Evolutionary conservation across 2,888 invertebrate species (phyloP), one percentile per base, ranked within the genome.

Genomic region (Meghimatium bilineatum): DNA sequence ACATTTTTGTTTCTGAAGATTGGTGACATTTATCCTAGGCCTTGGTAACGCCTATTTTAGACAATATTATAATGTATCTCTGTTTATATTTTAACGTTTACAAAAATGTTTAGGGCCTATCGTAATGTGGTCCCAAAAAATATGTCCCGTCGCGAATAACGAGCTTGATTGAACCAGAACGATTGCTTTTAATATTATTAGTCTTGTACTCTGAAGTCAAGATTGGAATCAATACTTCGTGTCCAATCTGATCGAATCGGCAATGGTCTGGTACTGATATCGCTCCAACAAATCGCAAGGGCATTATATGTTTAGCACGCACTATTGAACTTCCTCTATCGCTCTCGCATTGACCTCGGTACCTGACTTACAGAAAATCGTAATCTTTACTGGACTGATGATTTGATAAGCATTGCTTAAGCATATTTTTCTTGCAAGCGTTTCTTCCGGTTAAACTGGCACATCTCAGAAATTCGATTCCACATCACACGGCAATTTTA

Each of bases 171-270:
- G 38, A 23, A 69, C 36, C 36, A 38, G 36, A 69, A 69, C 69
- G 69, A 26, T 69, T 69, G 69, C 69, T 69, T 69, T 69, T 69
- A 69, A 69, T 69, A 38, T 69, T 69, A 69, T 69, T 69, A 34
- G 69, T 23, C 36, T 36, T 69, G 69, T 69, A 69, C 69, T 36
- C 36, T 20, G 69, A 69, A 38, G 38, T 69, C 36, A 36, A 23
- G 69, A 69, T 69, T 23, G 69, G 23, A 69, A 69, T 69, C 69
- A 38, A 69, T 69, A 69, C 36, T 34, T 23, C 69, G 69, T 69
- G 38, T 8, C 69, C 69, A 69, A 69, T 69, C 69, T 38, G 69
- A 69, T 69, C 26, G 36, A 69, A 69, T 38, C 69, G 69, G 69
- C 36, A 20, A 26, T n/a, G 29, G 69, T 69, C 69, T 69, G 23